Evolutionary conservation across 1,140 invertebrate species (phyloP), one percentile per base, ranked within the genome.

Genomic region (Anastrepha obliqua): DNA sequence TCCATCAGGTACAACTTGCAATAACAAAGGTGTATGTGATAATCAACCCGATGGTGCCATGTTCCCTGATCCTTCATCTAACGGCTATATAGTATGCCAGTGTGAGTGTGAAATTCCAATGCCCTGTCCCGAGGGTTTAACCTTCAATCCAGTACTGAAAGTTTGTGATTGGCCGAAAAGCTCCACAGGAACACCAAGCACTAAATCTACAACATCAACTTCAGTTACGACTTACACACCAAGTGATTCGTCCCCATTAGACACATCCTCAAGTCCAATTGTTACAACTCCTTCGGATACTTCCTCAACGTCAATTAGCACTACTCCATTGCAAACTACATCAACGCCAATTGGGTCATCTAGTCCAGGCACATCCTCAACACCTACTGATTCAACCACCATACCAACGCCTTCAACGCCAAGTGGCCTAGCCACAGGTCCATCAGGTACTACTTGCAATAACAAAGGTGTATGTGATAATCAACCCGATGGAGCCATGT

Each of bases 121-220:
- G 78, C 6, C 74, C 29, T 92, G 91, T n/a, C 78, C 88, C 2
- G 8, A 64, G 1, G 88, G 91, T 11, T 91, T 91, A 67, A 87
- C 89, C 5, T 92, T 91, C 44, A 92, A 92, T 70, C 7, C 62
- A 8, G 0, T 42, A 2, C 55, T 91, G 0, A 9, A 51, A 0
- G 90, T 92, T 64, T 92, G 91, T 88, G 91, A 92, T 89, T 92
- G 90, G 39, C 91, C 91, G 29, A 29, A 5, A 62, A 3, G 17
- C 7, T 67, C 86, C 7, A 20, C 70, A 81, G 59, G 65, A 78
- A 11, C 86, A 15, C 55, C 65, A 60, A n/a, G 65, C 59, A 65
- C 88, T 42, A 15, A 51, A n/a, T 67, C 86, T 64, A 42, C n/a
- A 29, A 60, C 20, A 85, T 58, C 88, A 47, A 59, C 86, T 29